Conservation (phyloP, 1,140 invertebrate genomes). For the Elymnias hypermnestra region DNA sequence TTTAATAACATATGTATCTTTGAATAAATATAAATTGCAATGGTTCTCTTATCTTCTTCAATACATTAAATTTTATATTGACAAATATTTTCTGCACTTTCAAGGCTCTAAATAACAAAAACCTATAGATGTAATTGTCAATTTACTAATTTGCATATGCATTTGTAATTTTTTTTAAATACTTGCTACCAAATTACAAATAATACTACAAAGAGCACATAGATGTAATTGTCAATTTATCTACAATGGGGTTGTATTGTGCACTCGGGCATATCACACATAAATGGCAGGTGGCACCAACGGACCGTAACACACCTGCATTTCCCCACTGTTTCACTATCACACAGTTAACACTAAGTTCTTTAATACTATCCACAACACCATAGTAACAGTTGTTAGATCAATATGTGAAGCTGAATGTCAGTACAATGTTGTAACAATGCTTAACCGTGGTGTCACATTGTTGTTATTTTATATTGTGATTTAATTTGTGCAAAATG, state of each 20-base stretch:
- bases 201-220: too few species aligned
- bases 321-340: slow-evolving; percentile 40
- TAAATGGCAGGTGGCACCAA: slow-evolving; percentile 53
- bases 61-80: too few species aligned
- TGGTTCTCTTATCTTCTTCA: too few species aligned
- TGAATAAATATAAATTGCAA: too few species aligned
- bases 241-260: slow-evolving; percentile 39
- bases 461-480: slow-evolving; percentile 24
- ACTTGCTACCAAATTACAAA: too few species aligned
- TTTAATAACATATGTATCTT: too few species aligned
- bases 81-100: too few species aligned
- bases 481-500: slow-evolving; percentile 41
- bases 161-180: too few species aligned
- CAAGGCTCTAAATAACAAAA: too few species aligned
- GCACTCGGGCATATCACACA: slow-evolving; percentile 54
- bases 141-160: too few species aligned
- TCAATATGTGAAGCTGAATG: slow-evolving; percentile 51
- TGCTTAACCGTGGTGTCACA: slow-evolving; percentile 33
- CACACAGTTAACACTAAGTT: slow-evolving; percentile 35
- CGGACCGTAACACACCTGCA: slow-evolving; percentile 63
- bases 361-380: slow-evolving; percentile 32
- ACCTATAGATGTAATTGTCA: too few species aligned
- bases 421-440: slow-evolving; percentile 39
- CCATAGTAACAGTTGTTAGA: slow-evolving; percentile 63
- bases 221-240: slow-evolving; percentile 16